Conservation (phyloP, 1,140 invertebrate genomes). For the Lepidurus couesii region DNA sequence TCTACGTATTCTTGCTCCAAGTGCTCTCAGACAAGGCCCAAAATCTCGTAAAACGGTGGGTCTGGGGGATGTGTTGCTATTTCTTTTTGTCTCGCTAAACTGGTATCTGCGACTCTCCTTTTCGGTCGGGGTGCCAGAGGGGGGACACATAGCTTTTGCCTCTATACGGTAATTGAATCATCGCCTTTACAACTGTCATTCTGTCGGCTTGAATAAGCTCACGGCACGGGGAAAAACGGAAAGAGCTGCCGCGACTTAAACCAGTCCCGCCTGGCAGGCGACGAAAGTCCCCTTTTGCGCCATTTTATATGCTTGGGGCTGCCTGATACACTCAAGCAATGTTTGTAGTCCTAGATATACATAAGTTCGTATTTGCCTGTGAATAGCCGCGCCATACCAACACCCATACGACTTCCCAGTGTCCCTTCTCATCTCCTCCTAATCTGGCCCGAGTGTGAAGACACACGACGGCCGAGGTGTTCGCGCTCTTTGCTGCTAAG, state of each 20-base stretch:
- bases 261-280: conserved; percentile 19
- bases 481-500: neutral
- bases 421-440: neutral
- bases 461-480: conserved; percentile 13
- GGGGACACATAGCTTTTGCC: conserved; percentile 6
- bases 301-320: conserved; percentile 1
- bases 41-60: neutral
- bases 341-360: conserved; percentile 13
- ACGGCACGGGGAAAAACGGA: conserved; percentile 4
- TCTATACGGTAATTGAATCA: conserved; percentile 22
- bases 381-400: neutral
- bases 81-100: conserved; percentile 8
- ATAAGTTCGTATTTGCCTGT: conserved; percentile 19
- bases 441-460: neutral
- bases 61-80: neutral
- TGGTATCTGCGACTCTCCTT: neutral
- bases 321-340: conserved; percentile 1
- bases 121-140: neutral
- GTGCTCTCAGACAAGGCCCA: neutral
- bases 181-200: conserved; percentile 18
- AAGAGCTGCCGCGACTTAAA: neutral
- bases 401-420: neutral
- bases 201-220: conserved; percentile 21
- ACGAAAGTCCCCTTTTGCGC: conserved; percentile 14
- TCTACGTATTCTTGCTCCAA: too few relatives aligned